A percentile compares a stretch with the other conserved stretches of the same genome.
Evolutionary conservation across 2,888 invertebrate genomes (phyloP).

Genomic region (Laspeyria flexula): DNA sequence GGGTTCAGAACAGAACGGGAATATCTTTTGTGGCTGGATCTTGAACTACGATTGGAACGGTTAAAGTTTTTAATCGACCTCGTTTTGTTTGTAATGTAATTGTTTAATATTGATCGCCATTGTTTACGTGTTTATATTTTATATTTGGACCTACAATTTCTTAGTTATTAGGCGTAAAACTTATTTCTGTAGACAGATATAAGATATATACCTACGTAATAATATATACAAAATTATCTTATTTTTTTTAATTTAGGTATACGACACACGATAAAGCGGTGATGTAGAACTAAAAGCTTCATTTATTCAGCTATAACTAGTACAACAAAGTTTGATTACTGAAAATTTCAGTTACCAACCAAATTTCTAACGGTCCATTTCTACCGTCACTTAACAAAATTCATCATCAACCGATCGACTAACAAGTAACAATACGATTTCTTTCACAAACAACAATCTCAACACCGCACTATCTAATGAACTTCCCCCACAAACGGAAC

Average conservation of each 20-base stretch:
- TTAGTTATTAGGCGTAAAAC: too few relatives aligned
- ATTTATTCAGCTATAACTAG: too few relatives aligned
- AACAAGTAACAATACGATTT: neutral
- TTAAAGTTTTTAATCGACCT: conserved; percentile 1
- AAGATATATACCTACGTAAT: too few relatives aligned
- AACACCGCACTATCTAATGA: conserved; percentile 24
- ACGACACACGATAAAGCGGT: too few relatives aligned
- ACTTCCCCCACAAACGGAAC: conserved; percentile 20
- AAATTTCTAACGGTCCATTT: too few relatives aligned
- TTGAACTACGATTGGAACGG: neutral
- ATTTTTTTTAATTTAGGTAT: too few relatives aligned
- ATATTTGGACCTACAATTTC: too few relatives aligned
- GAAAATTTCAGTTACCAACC: too few relatives aligned
- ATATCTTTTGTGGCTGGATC: conserved; percentile 1
- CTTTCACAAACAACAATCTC: neutral
- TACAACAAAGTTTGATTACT: too few relatives aligned
- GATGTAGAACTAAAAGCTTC: too few relatives aligned
- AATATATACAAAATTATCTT: too few relatives aligned
- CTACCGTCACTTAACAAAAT: neutral
- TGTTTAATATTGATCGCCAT: neutral
- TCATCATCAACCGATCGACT: neutral
- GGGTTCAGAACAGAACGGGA: conserved; percentile 1
- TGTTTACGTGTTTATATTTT: neutral
- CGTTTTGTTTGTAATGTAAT: neutral
- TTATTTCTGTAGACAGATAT: too few relatives aligned